phyloP scores from a whole-genome alignment of 2,797 vertebrate genomes.

The Ceryle rudis region DNA sequence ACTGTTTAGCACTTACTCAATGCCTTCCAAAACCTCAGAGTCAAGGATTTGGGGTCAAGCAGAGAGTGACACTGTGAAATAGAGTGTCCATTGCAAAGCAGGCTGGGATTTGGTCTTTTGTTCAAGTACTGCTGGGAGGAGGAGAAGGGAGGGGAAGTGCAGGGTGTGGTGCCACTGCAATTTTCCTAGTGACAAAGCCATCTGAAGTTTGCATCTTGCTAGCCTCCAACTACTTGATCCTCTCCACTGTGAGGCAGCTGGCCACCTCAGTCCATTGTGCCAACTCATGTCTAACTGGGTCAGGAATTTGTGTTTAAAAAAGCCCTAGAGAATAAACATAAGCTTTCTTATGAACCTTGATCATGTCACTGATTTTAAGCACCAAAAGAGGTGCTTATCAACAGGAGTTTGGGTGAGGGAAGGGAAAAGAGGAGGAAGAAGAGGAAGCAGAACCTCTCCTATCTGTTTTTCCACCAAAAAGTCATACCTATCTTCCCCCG shows the following conservation, averaged over 20 bases:
- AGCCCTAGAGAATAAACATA: neutral
- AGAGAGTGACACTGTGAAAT: neutral
- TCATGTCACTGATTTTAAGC: neutral
- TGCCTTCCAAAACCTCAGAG: neutral
- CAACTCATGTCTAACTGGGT: neutral
- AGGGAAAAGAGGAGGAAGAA: neutral
- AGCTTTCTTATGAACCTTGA: neutral
- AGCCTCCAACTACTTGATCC: neutral
- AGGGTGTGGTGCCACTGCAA: neutral
- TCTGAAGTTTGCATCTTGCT: neutral
- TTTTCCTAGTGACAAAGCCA: constrained; percentile 20
- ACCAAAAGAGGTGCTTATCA: neutral
- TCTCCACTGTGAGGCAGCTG: neutral
- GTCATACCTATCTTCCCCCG: neutral
- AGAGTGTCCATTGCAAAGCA: neutral
- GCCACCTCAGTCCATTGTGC: neutral
- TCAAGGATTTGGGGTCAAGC: neutral
- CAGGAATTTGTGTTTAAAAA: neutral
- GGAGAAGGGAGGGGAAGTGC: neutral
- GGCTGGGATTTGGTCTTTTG: neutral
- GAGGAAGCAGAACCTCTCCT: neutral
- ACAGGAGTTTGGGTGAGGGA: neutral
- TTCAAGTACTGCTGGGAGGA: neutral
- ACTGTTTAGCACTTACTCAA: rapidly evolving
- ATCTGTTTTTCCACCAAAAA: neutral